These are phyloP conservation scores for Octopus sinensis DNA, from an alignment of 1,140 invertebrate species.

Conservation along the genomic window DNA sequence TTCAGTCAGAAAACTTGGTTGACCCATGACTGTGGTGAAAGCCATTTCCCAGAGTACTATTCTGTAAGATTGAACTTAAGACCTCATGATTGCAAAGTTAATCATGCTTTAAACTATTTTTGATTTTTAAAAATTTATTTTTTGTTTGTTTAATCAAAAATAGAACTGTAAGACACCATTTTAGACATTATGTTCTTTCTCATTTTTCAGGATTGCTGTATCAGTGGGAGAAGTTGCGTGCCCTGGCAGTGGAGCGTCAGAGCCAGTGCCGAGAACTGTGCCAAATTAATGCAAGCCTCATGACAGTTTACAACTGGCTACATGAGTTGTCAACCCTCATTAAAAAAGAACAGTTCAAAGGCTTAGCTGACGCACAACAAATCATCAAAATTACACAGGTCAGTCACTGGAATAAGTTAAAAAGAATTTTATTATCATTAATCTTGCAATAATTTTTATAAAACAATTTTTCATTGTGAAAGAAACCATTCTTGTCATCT, in stretches of 20 bases:
- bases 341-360: slow-evolving; percentile 34
- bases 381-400: slow-evolving; percentile 1
- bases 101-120: no score
- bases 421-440: no score
- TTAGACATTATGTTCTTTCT: slow-evolving; percentile 19
- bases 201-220: slow-evolving; percentile 61
- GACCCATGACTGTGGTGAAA: no score
- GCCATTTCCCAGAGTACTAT: no score
- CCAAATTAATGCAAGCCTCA: slow-evolving; percentile 59
- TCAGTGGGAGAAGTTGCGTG: slow-evolving; percentile 62
- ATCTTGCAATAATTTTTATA: no score
- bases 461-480: no score
- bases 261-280: slow-evolving; percentile 49
- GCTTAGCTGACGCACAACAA: slow-evolving; percentile 36
- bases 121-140: not conserved
- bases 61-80: no score
- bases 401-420: no score
- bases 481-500: no score
- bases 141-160: not conserved
- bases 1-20: no score
- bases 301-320: slow-evolving; percentile 49
- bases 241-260: slow-evolving; percentile 60
- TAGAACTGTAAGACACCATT: not conserved
- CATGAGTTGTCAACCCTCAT: slow-evolving; percentile 38
- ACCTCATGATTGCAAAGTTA: no score